Percentiles rank a stretch among this genome's conserved stretches.
These are phyloP conservation scores for Masticophis lateralis DNA, from an alignment of 2,797 vertebrate genomes.

Conservation along the genomic window DNA sequence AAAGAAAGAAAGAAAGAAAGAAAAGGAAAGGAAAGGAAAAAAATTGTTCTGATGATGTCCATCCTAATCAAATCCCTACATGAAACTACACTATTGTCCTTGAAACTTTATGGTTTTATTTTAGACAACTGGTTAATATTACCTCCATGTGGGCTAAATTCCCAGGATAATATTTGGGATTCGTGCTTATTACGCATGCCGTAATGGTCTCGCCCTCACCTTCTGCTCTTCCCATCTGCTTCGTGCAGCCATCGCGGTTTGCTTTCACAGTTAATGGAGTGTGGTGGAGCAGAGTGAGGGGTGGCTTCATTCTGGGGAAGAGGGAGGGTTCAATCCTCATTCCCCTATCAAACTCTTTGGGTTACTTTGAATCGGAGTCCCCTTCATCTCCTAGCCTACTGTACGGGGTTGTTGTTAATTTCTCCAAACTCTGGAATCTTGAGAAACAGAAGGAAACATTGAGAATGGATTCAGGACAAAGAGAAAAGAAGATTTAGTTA, in stretches of 20 bases:
- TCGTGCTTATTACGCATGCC: slow-evolving; percentile 16
- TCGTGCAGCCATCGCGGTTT: background rate
- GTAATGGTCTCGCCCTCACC: slow-evolving; percentile 18
- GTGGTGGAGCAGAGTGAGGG: slow-evolving; percentile 1
- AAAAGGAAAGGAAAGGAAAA: background rate
- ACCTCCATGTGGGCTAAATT: slow-evolving; percentile 29
- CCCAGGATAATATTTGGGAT: slow-evolving; percentile 6
- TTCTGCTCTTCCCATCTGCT: slow-evolving; percentile 28
- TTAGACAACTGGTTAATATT: slow-evolving; percentile 22
- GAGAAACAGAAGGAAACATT: background rate
- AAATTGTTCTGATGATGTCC: slow-evolving; percentile 38
- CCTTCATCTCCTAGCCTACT: background rate
- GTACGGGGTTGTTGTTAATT: background rate
- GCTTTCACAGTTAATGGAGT: slow-evolving; percentile 19
- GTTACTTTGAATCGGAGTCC: background rate
- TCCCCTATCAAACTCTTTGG: background rate
- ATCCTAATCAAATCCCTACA: slow-evolving; percentile 53
- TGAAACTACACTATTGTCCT: background rate
- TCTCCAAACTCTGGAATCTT: background rate
- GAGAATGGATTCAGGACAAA: background rate
- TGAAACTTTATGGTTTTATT: slow-evolving; percentile 14
- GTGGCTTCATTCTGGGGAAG: background rate
- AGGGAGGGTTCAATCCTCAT: background rate
- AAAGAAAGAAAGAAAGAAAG: background rate
- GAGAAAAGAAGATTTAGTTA: background rate